Evolutionary conservation across 2,888 invertebrate genomes (phyloP).

Genomic region (Mythimna ferrago): DNA sequence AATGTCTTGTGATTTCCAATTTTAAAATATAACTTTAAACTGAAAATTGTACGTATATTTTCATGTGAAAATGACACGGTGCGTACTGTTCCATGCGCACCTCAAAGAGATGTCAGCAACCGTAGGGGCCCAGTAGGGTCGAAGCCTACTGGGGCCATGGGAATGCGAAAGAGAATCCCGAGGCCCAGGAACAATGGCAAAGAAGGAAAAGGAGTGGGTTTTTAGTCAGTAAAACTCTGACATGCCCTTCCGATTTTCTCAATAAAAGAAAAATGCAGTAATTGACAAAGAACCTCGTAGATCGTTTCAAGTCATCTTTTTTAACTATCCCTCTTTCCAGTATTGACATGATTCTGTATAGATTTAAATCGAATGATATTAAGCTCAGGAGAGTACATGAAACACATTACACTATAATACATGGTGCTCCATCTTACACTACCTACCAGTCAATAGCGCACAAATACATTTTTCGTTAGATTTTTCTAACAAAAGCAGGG

Average conservation of each 20-base stretch:
- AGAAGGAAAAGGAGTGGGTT: no score
- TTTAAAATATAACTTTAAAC: background rate
- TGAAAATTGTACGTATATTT: background rate
- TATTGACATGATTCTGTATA: no score
- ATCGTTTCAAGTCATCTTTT: background rate
- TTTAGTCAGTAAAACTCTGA: no score
- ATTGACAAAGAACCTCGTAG: background rate
- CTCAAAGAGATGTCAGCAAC: no score
- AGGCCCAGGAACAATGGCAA: no score
- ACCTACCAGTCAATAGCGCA: conserved; percentile 52
- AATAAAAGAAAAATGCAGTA: no score
- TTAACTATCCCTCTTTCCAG: background rate
- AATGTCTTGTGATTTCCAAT: background rate
- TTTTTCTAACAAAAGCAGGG: conserved; percentile 71
- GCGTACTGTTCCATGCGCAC: no score
- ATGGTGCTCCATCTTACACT: conserved; percentile 56
- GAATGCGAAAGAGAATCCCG: no score
- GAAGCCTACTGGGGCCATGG: no score
- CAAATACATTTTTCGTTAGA: conserved; percentile 72
- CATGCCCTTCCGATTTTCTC: no score
- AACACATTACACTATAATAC: conserved; percentile 1
- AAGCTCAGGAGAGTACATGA: background rate
- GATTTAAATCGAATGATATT: background rate
- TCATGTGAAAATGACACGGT: background rate
- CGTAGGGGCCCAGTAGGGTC: no score